phyloP scores from a whole-genome alignment of 2,888 invertebrate species.

The Flabesymbios commensalis region DNA sequence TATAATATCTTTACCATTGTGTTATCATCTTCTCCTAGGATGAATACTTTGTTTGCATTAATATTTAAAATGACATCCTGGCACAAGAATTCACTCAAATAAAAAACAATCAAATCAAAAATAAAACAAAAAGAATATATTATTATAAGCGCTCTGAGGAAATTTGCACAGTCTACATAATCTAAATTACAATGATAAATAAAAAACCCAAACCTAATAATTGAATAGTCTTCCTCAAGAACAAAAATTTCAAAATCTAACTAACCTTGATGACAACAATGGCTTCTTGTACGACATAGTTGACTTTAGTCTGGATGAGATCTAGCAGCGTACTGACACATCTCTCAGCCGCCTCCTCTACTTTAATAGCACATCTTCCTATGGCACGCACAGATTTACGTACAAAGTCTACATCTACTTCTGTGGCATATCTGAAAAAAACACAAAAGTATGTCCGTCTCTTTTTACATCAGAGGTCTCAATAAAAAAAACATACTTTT shows the following conservation, averaged over 20 bases:
- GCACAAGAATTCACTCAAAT: too few species aligned
- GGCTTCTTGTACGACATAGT: constrained; percentile 99
- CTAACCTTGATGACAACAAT: constrained; percentile 92
- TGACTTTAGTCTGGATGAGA: constrained; percentile 98
- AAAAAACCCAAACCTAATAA: too few species aligned
- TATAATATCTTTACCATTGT: neutral
- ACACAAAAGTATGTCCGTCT: neutral
- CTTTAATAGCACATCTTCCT: constrained; percentile 97
- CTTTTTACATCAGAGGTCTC: too few species aligned
- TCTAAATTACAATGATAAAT: too few species aligned
- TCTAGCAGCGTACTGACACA: constrained; percentile 97
- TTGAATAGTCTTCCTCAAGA: too few species aligned
- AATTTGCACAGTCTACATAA: too few species aligned
- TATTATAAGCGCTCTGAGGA: too few species aligned
- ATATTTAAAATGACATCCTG: neutral
- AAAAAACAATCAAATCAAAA: too few species aligned
- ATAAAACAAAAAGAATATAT: too few species aligned
- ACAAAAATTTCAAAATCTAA: too few species aligned
- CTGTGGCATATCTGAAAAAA: constrained; percentile 77
- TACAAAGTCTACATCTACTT: constrained; percentile 99
- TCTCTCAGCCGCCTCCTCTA: constrained; percentile 95
- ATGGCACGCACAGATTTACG: constrained; percentile 98
- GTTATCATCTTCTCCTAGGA: neutral
- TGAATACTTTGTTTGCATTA: neutral
- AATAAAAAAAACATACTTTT: too few species aligned